Conservation (phyloP, 2,888 invertebrate species). For the Caradrina kadenii region DNA sequence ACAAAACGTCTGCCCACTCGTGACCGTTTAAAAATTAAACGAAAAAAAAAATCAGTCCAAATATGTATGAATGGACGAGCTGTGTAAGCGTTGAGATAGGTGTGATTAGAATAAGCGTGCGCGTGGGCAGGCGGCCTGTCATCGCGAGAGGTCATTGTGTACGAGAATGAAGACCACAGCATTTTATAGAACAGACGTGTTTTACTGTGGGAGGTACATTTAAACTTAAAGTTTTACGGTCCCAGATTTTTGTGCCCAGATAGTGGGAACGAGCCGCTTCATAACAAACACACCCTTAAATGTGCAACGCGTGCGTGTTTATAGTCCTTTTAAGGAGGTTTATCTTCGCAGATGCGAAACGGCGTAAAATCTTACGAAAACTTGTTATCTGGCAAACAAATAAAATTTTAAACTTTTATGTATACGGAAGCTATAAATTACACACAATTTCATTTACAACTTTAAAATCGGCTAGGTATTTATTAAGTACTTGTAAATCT, state of each 20-base stretch:
- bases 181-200: slow-evolving; percentile 73
- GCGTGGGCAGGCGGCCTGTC: slow-evolving; percentile 88
- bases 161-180: slow-evolving; percentile 70
- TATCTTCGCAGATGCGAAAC: slow-evolving; percentile 46
- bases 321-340: slow-evolving; percentile 60
- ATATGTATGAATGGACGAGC: slow-evolving; percentile 85
- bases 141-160: slow-evolving; percentile 87
- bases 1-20: slow-evolving; percentile 85
- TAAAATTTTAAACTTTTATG: slow-evolving; percentile 34
- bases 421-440: slow-evolving; percentile 41
- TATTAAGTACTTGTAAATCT: background rate
- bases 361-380: slow-evolving; percentile 49
- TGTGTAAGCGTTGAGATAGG: slow-evolving; percentile 80
- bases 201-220: slow-evolving; percentile 65
- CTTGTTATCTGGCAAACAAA: slow-evolving; percentile 31
- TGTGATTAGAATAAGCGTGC: slow-evolving; percentile 85
- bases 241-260: slow-evolving; percentile 57
- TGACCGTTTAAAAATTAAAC: slow-evolving; percentile 69
- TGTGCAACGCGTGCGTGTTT: slow-evolving; percentile 51
- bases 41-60: slow-evolving; percentile 79
- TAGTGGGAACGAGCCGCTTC: slow-evolving; percentile 38
- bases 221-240: slow-evolving; percentile 50
- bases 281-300: slow-evolving; percentile 58
- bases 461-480: background rate
- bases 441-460: slow-evolving; percentile 14